These are phyloP conservation scores for Furnarius figulus DNA, from an alignment of 2,113 vertebrate species.

Conservation along the genomic window DNA sequence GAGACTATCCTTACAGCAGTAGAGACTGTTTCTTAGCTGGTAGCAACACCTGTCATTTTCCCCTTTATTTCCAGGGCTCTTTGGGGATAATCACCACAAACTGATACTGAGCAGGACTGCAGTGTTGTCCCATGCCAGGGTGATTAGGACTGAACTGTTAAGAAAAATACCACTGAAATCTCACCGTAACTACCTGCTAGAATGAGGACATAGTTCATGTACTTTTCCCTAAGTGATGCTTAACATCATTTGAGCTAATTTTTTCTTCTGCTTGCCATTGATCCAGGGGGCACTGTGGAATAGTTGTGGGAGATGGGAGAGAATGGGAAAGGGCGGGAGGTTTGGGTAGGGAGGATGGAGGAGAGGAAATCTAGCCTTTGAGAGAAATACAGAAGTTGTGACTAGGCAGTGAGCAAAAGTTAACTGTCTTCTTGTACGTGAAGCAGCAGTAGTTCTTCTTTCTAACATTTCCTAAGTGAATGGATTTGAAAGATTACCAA, in stretches of 20 bases:
- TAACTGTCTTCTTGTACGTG: background rate
- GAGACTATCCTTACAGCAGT: background rate
- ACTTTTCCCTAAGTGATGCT: background rate
- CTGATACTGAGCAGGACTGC: background rate
- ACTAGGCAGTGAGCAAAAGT: background rate
- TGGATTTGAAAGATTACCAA: background rate
- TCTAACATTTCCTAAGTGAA: background rate
- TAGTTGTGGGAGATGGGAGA: background rate
- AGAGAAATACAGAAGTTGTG: background rate
- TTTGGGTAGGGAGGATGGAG: background rate
- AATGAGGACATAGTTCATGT: background rate
- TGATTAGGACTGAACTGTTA: background rate
- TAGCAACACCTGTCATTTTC: background rate
- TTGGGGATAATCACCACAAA: background rate
- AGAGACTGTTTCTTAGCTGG: background rate
- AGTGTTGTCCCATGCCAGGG: background rate
- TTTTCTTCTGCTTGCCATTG: background rate
- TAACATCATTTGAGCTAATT: background rate
- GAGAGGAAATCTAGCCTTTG: background rate
- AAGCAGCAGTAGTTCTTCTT: background rate
- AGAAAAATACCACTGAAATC: background rate
- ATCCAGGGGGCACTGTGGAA: background rate
- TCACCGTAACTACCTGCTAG: background rate
- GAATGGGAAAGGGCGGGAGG: background rate
- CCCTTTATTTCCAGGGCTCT: background rate